Evolutionary conservation across 2,113 vertebrate genomes (phyloP).

Genomic region (Balaeniceps rex): DNA sequence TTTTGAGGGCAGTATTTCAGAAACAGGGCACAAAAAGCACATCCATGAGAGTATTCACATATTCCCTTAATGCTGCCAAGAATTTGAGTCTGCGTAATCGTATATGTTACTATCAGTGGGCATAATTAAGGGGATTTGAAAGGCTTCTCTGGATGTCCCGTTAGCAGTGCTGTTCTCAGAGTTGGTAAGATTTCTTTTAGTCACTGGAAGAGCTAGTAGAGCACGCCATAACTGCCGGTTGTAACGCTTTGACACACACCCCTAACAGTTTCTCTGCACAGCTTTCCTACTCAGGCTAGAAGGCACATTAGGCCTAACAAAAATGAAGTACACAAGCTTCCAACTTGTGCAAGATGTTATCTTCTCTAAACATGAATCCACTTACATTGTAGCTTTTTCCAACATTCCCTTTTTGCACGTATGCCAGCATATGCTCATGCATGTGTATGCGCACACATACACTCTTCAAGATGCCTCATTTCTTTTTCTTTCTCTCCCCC

Average conservation of each 20-base stretch:
- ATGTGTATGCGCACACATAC: background rate
- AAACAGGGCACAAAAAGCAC: background rate
- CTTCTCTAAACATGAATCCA: background rate
- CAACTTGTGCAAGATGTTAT: background rate
- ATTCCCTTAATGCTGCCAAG: background rate
- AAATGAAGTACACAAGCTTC: background rate
- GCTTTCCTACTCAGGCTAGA: background rate
- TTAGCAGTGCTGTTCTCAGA: background rate
- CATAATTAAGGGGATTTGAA: background rate
- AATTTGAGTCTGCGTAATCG: background rate
- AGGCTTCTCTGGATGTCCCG: background rate
- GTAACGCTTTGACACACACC: fast-evolving
- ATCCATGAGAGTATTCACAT: background rate
- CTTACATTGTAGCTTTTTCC: background rate
- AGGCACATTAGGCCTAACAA: background rate
- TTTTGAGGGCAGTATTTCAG: background rate
- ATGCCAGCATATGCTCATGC: background rate
- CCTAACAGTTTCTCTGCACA: background rate
- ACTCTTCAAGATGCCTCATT: background rate
- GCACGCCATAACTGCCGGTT: fast-evolving
- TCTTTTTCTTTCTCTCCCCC: background rate
- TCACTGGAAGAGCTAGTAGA: background rate
- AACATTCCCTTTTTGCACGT: background rate
- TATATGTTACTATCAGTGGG: background rate
- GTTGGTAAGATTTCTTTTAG: background rate